Conservation (phyloP, 2,797 vertebrate species). For the Coreius guichenoti region DNA sequence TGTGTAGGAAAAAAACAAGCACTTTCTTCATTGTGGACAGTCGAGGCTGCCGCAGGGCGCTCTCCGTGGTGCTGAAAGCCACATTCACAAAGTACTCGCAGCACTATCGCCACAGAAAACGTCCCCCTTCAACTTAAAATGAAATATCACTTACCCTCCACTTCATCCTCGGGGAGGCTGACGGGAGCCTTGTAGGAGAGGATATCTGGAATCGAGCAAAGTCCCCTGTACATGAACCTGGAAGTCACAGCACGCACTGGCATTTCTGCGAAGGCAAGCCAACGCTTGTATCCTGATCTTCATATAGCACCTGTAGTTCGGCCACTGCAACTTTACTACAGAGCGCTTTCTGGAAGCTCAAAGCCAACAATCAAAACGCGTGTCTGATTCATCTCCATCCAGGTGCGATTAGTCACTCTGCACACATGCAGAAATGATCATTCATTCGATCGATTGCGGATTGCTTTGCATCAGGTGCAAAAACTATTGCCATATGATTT, state of each 20-base stretch:
- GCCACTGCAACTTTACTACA: slow-evolving; percentile 66
- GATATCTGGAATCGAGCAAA: slow-evolving; percentile 94
- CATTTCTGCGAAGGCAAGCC: slow-evolving; percentile 88
- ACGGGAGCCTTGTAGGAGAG: slow-evolving; percentile 90
- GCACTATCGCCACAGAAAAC: slow-evolving; percentile 15
- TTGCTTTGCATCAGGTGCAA: slow-evolving; percentile 22
- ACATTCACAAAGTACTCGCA: slow-evolving; percentile 4
- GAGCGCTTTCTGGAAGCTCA: slow-evolving; percentile 48
- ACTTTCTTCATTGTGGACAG: slow-evolving; percentile 11
- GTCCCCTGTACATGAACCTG: slow-evolving; percentile 98
- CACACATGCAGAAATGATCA: slow-evolving; percentile 20
- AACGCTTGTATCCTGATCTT: slow-evolving; percentile 77
- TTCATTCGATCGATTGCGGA: slow-evolving; percentile 22
- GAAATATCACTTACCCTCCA: slow-evolving; percentile 86
- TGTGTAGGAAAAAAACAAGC: neutral
- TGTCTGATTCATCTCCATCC: slow-evolving; percentile 27
- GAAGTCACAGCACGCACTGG: slow-evolving; percentile 96
- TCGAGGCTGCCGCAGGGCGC: slow-evolving; percentile 17
- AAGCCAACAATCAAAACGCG: slow-evolving; percentile 20
- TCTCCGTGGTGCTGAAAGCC: slow-evolving; percentile 60
- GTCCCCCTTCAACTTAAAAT: neutral
- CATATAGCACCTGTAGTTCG: slow-evolving; percentile 77
- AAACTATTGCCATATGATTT: slow-evolving; percentile 27
- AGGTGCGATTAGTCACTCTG: slow-evolving; percentile 41
- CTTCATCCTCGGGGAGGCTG: slow-evolving; percentile 91